Percentiles rank a stretch among this genome's conserved stretches.
Conservation (phyloP, 2,888 invertebrate genomes). For the Rotaria socialis region DNA sequence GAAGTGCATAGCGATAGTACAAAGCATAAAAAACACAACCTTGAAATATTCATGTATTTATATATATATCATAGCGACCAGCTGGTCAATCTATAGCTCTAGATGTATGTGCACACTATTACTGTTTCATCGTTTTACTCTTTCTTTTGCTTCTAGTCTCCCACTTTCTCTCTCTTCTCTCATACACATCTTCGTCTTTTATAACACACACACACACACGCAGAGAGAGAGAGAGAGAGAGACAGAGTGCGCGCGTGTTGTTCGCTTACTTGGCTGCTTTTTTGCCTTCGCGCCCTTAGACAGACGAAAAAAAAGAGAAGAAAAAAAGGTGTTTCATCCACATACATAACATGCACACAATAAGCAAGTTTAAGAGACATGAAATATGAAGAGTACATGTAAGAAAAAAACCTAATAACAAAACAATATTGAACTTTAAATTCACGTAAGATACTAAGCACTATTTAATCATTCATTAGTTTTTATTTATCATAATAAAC, state of each 20-base stretch:
- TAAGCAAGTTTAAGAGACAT: background rate
- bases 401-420: background rate
- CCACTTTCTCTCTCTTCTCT: background rate
- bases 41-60: background rate
- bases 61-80: constrained; percentile 8
- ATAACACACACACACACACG: background rate
- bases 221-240: too few species aligned
- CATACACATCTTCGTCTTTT: constrained; percentile 10
- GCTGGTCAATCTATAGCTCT: background rate
- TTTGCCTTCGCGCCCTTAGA: background rate
- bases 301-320: background rate
- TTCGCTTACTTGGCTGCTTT: background rate
- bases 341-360: background rate
- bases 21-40: background rate
- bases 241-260: background rate
- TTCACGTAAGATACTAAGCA: background rate
- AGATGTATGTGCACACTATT: background rate
- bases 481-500: background rate
- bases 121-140: background rate
- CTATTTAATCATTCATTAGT: background rate
- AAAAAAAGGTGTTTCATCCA: background rate
- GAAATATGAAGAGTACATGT: background rate
- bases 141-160: background rate
- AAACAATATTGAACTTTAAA: background rate
- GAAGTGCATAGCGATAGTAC: background rate